A percentile compares a stretch with the other conserved stretches of the same genome.
Conservation (phyloP, 2,797 vertebrate genomes). For the Hybognathus amarus region DNA sequence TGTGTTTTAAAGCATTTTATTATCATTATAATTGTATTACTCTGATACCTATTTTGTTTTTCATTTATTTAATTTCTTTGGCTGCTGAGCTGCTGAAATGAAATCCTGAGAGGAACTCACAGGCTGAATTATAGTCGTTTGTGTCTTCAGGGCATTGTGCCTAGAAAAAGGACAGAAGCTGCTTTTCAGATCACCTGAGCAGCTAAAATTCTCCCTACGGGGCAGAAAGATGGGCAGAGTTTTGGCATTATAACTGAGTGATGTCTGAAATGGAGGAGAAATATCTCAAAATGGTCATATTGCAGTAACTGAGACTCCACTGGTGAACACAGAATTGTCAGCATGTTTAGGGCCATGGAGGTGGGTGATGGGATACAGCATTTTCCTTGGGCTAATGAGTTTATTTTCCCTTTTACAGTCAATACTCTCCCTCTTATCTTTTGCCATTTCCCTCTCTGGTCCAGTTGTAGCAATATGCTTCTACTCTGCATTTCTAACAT, state of each 20-base stretch:
- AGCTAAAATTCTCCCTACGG: conserved; percentile 14
- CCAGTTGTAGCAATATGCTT: not conserved
- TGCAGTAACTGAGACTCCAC: conserved; percentile 12
- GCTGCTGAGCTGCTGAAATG: not conserved
- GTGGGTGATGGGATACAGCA: not conserved
- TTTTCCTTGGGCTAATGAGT: not conserved
- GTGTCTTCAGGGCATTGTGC: not conserved
- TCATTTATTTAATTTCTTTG: not conserved
- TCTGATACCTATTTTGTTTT: not conserved
- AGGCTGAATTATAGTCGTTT: not conserved
- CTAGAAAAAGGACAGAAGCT: conserved; percentile 8
- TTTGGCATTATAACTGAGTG: conserved; percentile 1
- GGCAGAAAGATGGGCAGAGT: conserved; percentile 1
- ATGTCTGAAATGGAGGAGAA: conserved; percentile 26
- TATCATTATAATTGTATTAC: no score
- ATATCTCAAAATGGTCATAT: conserved; percentile 26
- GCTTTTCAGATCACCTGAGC: conserved; percentile 29
- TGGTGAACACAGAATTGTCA: conserved; percentile 27
- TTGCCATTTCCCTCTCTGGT: not conserved
- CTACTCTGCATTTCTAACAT: not conserved
- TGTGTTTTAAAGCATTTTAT: no score
- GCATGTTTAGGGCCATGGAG: conserved; percentile 8
- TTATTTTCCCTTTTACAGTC: not conserved
- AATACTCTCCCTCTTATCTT: not conserved
- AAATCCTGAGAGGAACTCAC: not conserved